Percentiles rank a stretch among this genome's conserved stretches.
phyloP scores from a whole-genome alignment of 1,140 invertebrate genomes.

The Zaprionus camerounensis region DNA sequence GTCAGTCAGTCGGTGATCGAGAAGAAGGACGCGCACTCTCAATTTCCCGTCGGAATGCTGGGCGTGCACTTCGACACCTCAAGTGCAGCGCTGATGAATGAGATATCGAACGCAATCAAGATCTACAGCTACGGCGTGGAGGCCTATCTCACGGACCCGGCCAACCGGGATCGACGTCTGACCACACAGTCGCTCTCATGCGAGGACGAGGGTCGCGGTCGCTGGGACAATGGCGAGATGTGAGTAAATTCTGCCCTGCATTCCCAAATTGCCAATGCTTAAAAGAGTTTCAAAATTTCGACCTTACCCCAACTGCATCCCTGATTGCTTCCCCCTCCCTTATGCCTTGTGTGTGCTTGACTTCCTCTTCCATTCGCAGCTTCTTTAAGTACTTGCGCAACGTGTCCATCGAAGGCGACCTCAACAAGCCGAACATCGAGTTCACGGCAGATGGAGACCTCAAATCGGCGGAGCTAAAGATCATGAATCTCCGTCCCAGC shows the following conservation, averaged over 20 bases:
- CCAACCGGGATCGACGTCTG: conserved; percentile 88
- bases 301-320: neutral
- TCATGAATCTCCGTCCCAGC: conserved; percentile 94
- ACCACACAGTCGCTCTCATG: conserved; percentile 91
- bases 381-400: conserved; percentile 92
- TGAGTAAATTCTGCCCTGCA: conserved; percentile 46
- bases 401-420: conserved; percentile 91
- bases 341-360: neutral
- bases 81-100: conserved; percentile 90
- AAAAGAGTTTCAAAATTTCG: neutral
- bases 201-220: conserved; percentile 84
- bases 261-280: neutral
- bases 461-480: conserved; percentile 93
- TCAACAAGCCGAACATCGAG: conserved; percentile 91
- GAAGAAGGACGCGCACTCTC: conserved; percentile 89
- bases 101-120: conserved; percentile 94
- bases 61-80: conserved; percentile 97
- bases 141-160: conserved; percentile 91
- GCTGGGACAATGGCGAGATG: conserved; percentile 84
- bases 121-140: conserved; percentile 96
- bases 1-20: conserved; percentile 97
- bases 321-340: neutral
- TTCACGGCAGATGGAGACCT: conserved; percentile 96
- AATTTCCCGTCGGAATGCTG: conserved; percentile 96
- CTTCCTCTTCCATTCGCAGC: conserved; percentile 47